Conservation (phyloP, 2,888 invertebrate species). For the Dione vanillae region DNA sequence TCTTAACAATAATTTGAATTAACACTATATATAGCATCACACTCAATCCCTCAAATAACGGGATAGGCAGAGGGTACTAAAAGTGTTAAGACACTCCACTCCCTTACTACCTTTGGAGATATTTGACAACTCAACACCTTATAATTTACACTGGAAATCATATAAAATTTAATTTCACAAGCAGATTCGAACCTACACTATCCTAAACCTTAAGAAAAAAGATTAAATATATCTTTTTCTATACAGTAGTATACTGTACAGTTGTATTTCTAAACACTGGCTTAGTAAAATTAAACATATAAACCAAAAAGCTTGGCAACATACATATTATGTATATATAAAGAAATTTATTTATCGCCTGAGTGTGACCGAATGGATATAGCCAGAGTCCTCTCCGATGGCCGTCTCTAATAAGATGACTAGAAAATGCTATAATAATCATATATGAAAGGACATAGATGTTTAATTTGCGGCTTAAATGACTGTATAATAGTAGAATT, state of each 20-base stretch:
- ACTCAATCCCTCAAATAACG: too few relatives aligned
- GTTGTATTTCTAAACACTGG: constrained; percentile 52
- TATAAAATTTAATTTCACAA: too few relatives aligned
- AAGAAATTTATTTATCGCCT: constrained; percentile 57
- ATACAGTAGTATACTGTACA: constrained; percentile 39
- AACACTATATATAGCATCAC: too few relatives aligned
- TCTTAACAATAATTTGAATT: too few relatives aligned
- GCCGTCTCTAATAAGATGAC: constrained; percentile 71
- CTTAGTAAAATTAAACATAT: constrained; percentile 56
- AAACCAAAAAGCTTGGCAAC: constrained; percentile 61
- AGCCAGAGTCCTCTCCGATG: constrained; percentile 73
- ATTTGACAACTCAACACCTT: too few relatives aligned
- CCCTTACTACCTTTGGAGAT: too few relatives aligned
- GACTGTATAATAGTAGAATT: constrained; percentile 58
- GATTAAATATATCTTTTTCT: neutral
- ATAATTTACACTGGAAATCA: too few relatives aligned
- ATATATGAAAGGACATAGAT: constrained; percentile 63
- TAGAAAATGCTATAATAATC: constrained; percentile 64
- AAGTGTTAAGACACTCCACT: too few relatives aligned
- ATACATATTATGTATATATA: constrained; percentile 59
- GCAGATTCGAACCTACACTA: too few relatives aligned
- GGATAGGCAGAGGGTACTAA: too few relatives aligned
- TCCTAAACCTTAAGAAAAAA: too few relatives aligned
- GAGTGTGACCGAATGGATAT: constrained; percentile 67
- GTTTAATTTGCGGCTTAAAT: constrained; percentile 58